Evolutionary conservation across 1,140 invertebrate genomes (phyloP).

Genomic region (Bombus turneri): DNA sequence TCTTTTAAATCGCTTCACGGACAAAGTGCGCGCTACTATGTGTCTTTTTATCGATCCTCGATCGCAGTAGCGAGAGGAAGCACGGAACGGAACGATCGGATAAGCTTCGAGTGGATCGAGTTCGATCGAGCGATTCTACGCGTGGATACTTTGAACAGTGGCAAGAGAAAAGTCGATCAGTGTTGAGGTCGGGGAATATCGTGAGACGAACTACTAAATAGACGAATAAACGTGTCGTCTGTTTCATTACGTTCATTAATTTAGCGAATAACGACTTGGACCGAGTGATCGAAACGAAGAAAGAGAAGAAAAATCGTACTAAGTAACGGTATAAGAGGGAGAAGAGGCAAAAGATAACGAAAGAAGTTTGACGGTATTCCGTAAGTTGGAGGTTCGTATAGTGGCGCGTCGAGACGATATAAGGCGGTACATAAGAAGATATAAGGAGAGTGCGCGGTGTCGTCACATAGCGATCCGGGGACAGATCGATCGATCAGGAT

Average conservation of each 20-base stretch:
- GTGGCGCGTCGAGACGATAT: neutral
- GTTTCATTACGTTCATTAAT: too few relatives aligned
- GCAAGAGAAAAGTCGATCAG: neutral
- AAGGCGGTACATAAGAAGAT: neutral
- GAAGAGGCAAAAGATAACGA: neutral
- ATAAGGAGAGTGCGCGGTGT: neutral
- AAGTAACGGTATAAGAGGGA: neutral
- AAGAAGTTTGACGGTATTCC: neutral
- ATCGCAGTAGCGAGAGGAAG: neutral
- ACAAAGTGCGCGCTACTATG: slow-evolving; percentile 31
- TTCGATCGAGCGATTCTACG: neutral
- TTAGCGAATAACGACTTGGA: neutral
- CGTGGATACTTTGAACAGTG: neutral
- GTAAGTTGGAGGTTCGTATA: neutral
- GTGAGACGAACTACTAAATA: neutral
- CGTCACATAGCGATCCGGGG: neutral
- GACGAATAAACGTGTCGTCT: too few relatives aligned
- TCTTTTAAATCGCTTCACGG: slow-evolving; percentile 20
- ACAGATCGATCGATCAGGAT: neutral
- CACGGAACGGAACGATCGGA: neutral
- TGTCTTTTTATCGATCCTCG: neutral
- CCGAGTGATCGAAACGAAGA: neutral
- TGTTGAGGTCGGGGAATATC: neutral
- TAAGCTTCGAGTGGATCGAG: neutral
- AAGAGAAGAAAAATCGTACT: neutral